Evolutionary conservation across 30 jellyfish, hydroid and myxozoan species (phyloP).

Genomic region (Haliclystus octoradiatus): DNA sequence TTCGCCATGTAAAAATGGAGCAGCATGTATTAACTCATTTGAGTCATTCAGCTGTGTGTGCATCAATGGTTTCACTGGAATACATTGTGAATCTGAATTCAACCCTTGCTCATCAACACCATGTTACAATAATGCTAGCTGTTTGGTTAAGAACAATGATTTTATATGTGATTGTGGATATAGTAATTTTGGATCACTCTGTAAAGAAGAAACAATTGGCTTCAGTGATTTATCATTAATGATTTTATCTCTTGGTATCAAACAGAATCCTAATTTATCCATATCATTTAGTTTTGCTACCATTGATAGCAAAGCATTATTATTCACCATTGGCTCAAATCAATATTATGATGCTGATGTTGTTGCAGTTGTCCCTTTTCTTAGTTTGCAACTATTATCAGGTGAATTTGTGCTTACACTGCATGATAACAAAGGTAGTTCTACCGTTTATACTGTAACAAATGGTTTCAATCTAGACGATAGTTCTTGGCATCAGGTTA

Average conservation of each 20-base stretch:
- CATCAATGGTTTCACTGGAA: conserved; percentile 33
- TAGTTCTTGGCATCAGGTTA: conserved; percentile 40
- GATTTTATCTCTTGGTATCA: background rate
- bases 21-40: conserved; percentile 20
- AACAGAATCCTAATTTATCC: background rate
- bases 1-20: conserved; percentile 45
- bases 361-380: background rate
- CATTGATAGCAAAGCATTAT: background rate
- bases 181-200: conserved; percentile 18
- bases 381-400: background rate
- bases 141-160: background rate
- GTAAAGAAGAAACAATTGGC: conserved; percentile 2
- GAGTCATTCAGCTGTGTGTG: conserved; percentile 40
- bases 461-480: conserved; percentile 1
- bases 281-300: background rate
- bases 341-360: no score
- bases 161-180: conserved; percentile 9
- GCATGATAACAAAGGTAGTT: background rate
- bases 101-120: conserved; percentile 7
- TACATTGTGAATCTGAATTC: conserved; percentile 31
- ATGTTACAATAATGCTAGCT: conserved; percentile 4
- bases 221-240: background rate
- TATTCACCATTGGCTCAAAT: background rate
- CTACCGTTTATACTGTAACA: background rate
- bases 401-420: background rate